Evolutionary conservation across 2,888 invertebrate genomes (phyloP).

Genomic region (Apodemia mormo): DNA sequence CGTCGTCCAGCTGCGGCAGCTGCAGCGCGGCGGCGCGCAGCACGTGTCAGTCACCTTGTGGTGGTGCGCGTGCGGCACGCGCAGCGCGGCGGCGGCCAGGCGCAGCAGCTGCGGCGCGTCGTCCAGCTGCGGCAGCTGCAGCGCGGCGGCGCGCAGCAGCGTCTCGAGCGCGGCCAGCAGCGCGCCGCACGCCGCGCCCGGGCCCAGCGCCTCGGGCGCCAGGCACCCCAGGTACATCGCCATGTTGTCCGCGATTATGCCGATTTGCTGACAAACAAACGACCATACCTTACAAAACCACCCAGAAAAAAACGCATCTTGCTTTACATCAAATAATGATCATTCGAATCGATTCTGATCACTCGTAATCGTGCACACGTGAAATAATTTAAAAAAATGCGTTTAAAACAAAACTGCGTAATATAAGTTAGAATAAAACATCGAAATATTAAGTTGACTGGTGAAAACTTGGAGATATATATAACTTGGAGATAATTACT

Average conservation of each 20-base stretch:
- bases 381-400: no score
- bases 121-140: conserved; percentile 86
- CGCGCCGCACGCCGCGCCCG: conserved; percentile 85
- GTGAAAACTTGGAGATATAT: no score
- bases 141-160: conserved; percentile 89
- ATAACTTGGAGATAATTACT: no score
- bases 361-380: no score
- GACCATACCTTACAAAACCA: no score
- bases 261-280: conserved; percentile 74
- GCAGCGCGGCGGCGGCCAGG: conserved; percentile 89
- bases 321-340: no score
- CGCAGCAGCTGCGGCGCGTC: conserved; percentile 87
- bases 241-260: conserved; percentile 93
- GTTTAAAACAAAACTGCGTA: no score
- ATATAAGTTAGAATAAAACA: no score
- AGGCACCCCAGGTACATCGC: conserved; percentile 96
- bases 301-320: no score
- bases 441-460: no score
- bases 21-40: no score
- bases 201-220: conserved; percentile 89
- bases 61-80: conserved; percentile 88
- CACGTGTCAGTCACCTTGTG: conserved; percentile 27
- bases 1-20: conserved; percentile 79
- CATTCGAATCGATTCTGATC: no score
- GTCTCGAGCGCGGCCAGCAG: conserved; percentile 93